Evolutionary conservation across 2,888 invertebrate genomes (phyloP).

Genomic region (Imbricaverruca yamaguchii): DNA sequence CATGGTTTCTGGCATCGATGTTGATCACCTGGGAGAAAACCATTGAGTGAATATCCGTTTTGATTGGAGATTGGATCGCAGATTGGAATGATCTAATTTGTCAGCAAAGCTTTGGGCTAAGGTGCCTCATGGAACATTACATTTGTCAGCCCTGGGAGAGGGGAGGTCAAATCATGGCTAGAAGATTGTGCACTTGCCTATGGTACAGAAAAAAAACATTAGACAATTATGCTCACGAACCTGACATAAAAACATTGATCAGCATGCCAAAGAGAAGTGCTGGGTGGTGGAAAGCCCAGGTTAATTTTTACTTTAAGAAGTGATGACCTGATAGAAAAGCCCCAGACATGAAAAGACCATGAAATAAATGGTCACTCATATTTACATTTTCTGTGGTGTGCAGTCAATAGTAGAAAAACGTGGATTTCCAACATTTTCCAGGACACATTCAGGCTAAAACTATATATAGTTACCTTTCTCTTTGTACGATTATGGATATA

Average conservation of each 20-base stretch:
- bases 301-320: no score
- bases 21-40: constrained; percentile 51
- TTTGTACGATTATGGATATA: background rate
- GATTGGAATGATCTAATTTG: background rate
- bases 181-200: no score
- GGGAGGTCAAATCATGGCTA: no score
- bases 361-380: background rate
- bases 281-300: no score
- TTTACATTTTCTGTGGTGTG: background rate
- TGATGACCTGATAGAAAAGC: background rate
- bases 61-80: background rate
- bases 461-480: background rate
- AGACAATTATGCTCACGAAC: no score
- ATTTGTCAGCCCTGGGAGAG: background rate
- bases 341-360: background rate
- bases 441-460: background rate
- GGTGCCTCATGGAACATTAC: no score
- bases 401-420: background rate
- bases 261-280: no score
- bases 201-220: no score
- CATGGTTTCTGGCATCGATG: constrained; percentile 90
- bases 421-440: background rate
- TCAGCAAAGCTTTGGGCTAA: background rate
- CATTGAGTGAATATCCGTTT: background rate
- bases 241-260: no score